phyloP scores from a whole-genome alignment of 2,113 vertebrate genomes.

The Haplochromis vanheusdeni region DNA sequence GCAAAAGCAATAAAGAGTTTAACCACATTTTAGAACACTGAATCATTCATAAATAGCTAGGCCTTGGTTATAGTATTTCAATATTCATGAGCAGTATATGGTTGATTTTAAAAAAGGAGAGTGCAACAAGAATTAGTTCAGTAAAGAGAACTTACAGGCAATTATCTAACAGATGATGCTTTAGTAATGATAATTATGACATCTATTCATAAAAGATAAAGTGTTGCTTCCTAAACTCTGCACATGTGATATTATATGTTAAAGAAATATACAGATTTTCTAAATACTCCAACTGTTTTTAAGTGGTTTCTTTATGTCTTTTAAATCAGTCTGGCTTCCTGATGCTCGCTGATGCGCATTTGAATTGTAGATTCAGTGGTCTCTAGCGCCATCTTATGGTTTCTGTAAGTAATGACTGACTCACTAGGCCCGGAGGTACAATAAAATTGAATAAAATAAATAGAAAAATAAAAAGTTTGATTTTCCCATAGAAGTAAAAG shows the following conservation, averaged over 20 bases:
- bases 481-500: neutral
- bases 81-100: neutral
- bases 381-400: conserved; percentile 37
- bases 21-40: neutral
- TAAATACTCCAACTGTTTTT: neutral
- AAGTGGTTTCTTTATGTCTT: neutral
- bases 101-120: neutral
- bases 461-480: neutral
- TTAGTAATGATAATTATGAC: neutral
- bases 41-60: conserved; percentile 1
- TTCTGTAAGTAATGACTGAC: neutral
- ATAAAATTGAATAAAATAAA: neutral
- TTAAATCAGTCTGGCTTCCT: neutral
- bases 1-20: neutral
- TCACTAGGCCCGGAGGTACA: neutral
- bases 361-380: neutral
- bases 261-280: neutral
- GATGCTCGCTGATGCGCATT: neutral
- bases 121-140: neutral
- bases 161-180: neutral
- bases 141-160: neutral
- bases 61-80: neutral
- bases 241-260: rapidly evolving
- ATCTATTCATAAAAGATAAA: neutral
- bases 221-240: neutral